These are phyloP conservation scores for Auanema freiburgensis DNA, from an alignment of 2,888 invertebrate species.

Conservation along the genomic window DNA sequence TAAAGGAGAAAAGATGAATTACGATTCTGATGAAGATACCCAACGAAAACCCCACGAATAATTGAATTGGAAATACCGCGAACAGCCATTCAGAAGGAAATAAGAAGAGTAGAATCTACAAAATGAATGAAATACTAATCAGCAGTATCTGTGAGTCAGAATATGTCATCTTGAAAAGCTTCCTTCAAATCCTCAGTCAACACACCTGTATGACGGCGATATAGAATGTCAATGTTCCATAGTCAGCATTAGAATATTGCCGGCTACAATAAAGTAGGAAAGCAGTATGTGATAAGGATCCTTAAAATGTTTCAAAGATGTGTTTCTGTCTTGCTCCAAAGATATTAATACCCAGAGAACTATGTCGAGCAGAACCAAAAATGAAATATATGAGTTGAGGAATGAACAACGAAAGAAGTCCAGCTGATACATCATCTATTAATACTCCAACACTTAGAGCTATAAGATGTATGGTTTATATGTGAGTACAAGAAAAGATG, in stretches of 20 bases:
- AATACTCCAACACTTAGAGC: conserved; percentile 32
- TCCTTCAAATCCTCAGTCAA: too few species aligned
- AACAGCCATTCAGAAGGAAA: conserved; percentile 38
- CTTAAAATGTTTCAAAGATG: too few species aligned
- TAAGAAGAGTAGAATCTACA: conserved; percentile 31
- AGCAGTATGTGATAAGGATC: conserved; percentile 12
- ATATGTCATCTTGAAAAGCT: too few species aligned
- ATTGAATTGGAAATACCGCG: conserved; percentile 31
- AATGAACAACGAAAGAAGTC: conserved; percentile 31
- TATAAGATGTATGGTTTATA: conserved; percentile 4
- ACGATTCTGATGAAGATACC: conserved; percentile 37
- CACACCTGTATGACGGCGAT: conserved; percentile 15
- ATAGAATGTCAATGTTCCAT: conserved; percentile 8
- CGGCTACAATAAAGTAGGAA: conserved; percentile 14
- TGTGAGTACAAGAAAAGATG: not conserved
- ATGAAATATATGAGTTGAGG: conserved; percentile 39
- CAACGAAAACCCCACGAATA: conserved; percentile 32
- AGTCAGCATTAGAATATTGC: conserved; percentile 3
- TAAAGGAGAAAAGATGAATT: conserved; percentile 11
- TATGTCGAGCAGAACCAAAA: conserved; percentile 38
- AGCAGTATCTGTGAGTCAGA: too few species aligned
- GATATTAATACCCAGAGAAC: conserved; percentile 27
- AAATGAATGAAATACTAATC: not conserved
- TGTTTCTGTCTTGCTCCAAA: too few species aligned
- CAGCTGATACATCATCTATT: conserved; percentile 31